Evolutionary conservation across 2,888 invertebrate species (phyloP), one percentile per base, ranked within the genome.

Genomic region (Melinaea menophilus): DNA sequence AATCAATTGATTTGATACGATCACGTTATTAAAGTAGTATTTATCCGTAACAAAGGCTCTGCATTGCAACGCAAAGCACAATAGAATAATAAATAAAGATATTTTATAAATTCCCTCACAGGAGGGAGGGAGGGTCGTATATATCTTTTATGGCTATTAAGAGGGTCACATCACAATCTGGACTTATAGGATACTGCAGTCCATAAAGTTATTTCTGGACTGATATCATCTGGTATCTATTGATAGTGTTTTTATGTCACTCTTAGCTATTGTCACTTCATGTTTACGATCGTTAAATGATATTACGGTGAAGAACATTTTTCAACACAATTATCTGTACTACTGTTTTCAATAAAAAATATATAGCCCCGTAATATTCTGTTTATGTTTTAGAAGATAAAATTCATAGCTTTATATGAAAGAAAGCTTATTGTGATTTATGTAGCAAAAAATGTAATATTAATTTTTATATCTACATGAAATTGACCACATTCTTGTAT

Each of bases 51-150:
- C 41, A 41, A 41, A 41, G 9, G 41, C 41, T 41, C 41, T 22
- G 22, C 22, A 5, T 41, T 41, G 51, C n/a, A 7, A 48, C 51
- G 7, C 51, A 51, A 51, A 7, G n/a, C 51, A 31, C 51, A 51
- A 51, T 51, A 11, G 51, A 31, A 31, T 31, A 51, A 31, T 11
- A 31, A 51, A 31, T 51, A 51, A 13, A 37, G 37, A 22, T 51
- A 22, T 51, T 51, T 51, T 51, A 51, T 51, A 51, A 51, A 31
- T 51, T 51, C 51, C 31, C 31, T 11, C 3, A 31, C 9, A 51
- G 11, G 41, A n/a, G n/a, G n/a, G n/a, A 51, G 11, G 51, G 51
- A 51, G 31, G 51, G 31, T 51, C 51, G 51, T 51, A 51, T 51
- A 51, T 51, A 51, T 51, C 31, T 51, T 51, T 31, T 51, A 41